These are phyloP conservation scores for Holothuria glaberrima DNA, from an alignment of 35 echinoderm and acorn worm genomes.

Conservation along the genomic window DNA sequence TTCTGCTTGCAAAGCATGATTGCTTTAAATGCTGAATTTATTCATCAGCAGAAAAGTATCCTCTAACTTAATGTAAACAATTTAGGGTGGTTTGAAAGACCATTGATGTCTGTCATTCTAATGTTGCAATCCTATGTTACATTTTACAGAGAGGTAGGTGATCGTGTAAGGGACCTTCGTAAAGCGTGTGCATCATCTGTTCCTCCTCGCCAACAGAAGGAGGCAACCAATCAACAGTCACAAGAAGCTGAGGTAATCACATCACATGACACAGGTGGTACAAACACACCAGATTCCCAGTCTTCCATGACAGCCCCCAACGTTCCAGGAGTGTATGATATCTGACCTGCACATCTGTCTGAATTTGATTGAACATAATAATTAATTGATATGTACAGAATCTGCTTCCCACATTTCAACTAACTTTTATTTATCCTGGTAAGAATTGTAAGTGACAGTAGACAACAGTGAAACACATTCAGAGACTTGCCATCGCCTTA, in stretches of 20 bases:
- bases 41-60: not conserved
- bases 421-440: no score
- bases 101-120: not conserved
- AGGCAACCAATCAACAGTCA: not conserved
- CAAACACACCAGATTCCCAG: not conserved
- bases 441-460: no score
- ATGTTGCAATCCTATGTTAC: not conserved
- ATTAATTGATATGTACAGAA: not conserved
- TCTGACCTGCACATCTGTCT: not conserved
- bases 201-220: constrained; percentile 5
- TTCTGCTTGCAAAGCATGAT: no score
- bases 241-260: not conserved
- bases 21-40: not conserved
- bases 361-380: not conserved
- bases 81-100: not conserved
- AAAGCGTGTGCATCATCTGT: constrained; percentile 49
- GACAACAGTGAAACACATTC: no score
- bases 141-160: constrained; percentile 44
- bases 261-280: constrained; percentile 10
- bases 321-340: constrained; percentile 34
- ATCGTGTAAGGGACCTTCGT: constrained; percentile 50
- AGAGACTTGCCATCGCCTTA: no score
- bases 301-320: constrained; percentile 1
- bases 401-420: no score
- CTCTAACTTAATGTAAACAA: no score